Percentiles rank a stretch among this genome's conserved stretches.
Evolutionary conservation across 2,113 vertebrate species (phyloP).

Genomic region (cattle (Bos taurus)): DNA sequence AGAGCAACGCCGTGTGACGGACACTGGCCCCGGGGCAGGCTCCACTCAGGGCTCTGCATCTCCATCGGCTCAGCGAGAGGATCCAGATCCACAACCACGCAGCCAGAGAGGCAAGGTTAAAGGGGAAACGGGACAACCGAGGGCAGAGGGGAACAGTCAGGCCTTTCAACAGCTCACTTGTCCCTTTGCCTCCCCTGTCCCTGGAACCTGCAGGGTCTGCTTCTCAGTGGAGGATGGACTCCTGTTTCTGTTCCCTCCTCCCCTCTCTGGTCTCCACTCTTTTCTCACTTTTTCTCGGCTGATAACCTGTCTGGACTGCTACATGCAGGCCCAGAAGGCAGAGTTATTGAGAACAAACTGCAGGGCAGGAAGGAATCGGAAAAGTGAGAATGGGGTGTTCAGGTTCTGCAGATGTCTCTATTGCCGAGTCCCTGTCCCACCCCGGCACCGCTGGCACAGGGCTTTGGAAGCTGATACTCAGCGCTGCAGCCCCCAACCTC

Average conservation of each 20-base stretch:
- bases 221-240: neutral
- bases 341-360: neutral
- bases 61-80: neutral
- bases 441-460: too few relatives aligned
- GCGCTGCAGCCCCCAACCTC: neutral
- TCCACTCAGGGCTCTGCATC: neutral
- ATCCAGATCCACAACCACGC: rapidly evolving
- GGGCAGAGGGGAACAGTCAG: neutral
- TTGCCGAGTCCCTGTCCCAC: neutral
- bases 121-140: neutral
- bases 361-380: neutral
- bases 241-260: neutral
- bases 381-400: neutral
- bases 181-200: neutral
- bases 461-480: neutral
- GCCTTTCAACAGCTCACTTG: neutral
- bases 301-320: neutral
- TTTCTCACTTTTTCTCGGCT: neutral
- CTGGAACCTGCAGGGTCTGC: neutral
- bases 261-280: neutral
- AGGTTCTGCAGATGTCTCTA: neutral
- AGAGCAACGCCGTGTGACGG: rapidly evolving
- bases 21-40: neutral
- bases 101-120: neutral
- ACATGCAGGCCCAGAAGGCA: neutral